A percentile compares a stretch with the other conserved stretches of the same genome.
phyloP scores from a whole-genome alignment of 1,140 invertebrate species.

The Amphibalanus amphitrite region DNA sequence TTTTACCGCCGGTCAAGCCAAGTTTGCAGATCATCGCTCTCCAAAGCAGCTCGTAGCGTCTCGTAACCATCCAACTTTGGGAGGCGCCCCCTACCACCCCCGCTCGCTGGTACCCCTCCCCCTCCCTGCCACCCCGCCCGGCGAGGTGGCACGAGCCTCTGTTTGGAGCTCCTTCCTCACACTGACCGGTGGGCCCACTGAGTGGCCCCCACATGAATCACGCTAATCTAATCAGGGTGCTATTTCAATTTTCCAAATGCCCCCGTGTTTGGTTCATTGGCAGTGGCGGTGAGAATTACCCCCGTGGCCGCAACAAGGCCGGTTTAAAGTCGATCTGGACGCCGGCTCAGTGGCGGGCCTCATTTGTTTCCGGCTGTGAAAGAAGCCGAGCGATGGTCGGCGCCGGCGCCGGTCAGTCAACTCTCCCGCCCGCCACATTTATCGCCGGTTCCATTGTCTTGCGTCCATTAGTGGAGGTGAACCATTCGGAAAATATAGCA shows the following conservation, averaged over 20 bases:
- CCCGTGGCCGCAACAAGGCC: not conserved
- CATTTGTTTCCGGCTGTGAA: not conserved
- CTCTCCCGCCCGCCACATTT: not conserved
- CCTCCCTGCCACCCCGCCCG: too few species aligned
- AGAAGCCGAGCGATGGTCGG: not conserved
- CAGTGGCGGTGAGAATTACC: not conserved
- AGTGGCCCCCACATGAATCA: not conserved
- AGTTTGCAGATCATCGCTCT: not conserved
- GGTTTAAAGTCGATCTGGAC: not conserved
- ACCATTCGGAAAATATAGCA: not conserved
- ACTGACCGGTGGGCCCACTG: too few species aligned
- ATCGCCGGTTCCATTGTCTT: not conserved
- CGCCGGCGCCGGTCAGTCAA: not conserved
- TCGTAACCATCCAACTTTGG: not conserved
- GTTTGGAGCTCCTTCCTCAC: not conserved
- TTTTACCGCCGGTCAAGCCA: not conserved
- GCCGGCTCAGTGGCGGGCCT: not conserved
- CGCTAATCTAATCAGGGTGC: not conserved
- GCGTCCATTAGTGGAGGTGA: not conserved
- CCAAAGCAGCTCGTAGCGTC: too few species aligned
- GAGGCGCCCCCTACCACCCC: too few species aligned
- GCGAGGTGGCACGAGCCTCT: too few species aligned
- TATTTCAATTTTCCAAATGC: not conserved
- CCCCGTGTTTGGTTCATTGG: not conserved
- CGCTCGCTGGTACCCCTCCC: too few species aligned